Evolutionary conservation across 1,140 invertebrate species (phyloP).

Genomic region (Achatina immaculata): DNA sequence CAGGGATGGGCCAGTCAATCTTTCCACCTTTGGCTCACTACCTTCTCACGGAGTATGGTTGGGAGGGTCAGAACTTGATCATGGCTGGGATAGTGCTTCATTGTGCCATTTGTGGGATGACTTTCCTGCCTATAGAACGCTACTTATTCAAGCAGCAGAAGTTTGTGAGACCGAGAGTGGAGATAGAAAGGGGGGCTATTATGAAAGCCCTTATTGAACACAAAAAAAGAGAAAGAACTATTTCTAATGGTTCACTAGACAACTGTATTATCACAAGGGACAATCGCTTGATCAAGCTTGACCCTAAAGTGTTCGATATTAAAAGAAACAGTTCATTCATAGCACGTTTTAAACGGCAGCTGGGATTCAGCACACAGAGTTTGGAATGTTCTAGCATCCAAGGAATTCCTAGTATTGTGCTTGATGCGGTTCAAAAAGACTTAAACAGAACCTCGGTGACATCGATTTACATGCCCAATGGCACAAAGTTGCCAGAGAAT

Average conservation of each 20-base stretch:
- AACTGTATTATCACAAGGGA: constrained; percentile 70
- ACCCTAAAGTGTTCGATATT: constrained; percentile 54
- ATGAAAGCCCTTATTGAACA: constrained; percentile 69
- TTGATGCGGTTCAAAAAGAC: constrained; percentile 45
- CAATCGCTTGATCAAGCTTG: constrained; percentile 68
- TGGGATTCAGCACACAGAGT: constrained; percentile 62
- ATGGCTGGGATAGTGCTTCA: constrained; percentile 84
- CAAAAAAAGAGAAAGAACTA: constrained; percentile 69
- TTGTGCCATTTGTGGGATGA: constrained; percentile 82
- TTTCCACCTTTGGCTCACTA: constrained; percentile 63
- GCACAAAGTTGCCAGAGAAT: background rate
- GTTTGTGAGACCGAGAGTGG: constrained; percentile 24
- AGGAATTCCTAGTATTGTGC: constrained; percentile 45
- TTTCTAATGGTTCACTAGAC: constrained; percentile 69
- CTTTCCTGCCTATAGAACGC: constrained; percentile 81
- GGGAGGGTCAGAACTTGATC: constrained; percentile 79
- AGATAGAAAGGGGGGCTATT: constrained; percentile 58
- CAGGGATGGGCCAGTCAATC: constrained; percentile 67
- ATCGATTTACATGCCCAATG: constrained; percentile 40
- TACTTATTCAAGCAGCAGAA: background rate
- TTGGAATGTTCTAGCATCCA: constrained; percentile 55
- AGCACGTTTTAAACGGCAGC: constrained; percentile 57
- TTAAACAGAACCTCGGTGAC: background rate
- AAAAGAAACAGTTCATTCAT: constrained; percentile 62
- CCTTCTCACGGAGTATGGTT: constrained; percentile 61